phyloP scores from a whole-genome alignment of 2,113 vertebrate species.

The Anas platyrhynchos region DNA sequence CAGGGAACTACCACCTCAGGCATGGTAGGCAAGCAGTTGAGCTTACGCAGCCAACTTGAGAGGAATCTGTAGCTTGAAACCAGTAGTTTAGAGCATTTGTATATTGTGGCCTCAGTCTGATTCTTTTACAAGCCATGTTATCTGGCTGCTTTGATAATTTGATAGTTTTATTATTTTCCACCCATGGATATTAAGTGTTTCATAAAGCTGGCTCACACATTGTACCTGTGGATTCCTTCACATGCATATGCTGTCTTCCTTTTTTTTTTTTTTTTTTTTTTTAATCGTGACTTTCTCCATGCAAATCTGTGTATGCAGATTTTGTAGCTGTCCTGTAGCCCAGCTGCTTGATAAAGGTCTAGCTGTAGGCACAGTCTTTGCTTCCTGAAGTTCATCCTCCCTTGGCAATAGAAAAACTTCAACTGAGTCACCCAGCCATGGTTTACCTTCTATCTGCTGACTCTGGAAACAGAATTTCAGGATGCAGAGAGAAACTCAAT shows the following conservation, averaged over 20 bases:
- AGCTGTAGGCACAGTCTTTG: not conserved
- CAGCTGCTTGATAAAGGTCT: not conserved
- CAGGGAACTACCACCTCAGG: not conserved
- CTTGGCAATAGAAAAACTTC: not conserved
- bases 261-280: not conserved
- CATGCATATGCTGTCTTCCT: accelerated
- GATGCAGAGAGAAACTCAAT: not conserved
- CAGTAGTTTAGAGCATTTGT: accelerated
- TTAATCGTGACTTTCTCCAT: not conserved
- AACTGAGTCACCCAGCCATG: not conserved
- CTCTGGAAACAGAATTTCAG: not conserved
- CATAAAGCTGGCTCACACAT: not conserved
- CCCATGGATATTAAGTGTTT: not conserved
- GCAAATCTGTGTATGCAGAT: not conserved
- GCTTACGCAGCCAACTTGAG: not conserved
- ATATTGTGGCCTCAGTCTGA: not conserved
- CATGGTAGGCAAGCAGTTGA: not conserved
- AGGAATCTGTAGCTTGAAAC: not conserved
- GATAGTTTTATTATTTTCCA: not conserved
- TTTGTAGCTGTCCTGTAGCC: not conserved
- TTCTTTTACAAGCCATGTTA: not conserved
- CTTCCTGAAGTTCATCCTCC: not conserved
- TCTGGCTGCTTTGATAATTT: not conserved
- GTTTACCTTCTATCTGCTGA: not conserved
- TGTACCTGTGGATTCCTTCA: not conserved